Evolutionary conservation across 2,888 invertebrate species (phyloP).

Genomic region (Drosophila pseudotalamancana): DNA sequence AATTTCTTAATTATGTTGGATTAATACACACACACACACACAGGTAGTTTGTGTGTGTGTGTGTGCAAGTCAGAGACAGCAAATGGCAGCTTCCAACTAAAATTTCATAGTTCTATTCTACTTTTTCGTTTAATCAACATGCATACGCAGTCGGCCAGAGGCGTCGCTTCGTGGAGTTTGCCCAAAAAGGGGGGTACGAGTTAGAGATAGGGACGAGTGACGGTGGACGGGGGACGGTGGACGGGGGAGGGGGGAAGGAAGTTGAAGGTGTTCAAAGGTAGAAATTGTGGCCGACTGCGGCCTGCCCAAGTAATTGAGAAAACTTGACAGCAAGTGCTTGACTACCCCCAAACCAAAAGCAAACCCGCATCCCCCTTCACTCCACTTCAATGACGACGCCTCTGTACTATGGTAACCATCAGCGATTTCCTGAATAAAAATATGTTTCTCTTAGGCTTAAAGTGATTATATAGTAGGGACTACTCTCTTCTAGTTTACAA

Average conservation of each 20-base stretch:
- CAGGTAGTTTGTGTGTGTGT: constrained; percentile 1
- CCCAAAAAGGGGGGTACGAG: too few relatives aligned
- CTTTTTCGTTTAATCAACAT: constrained; percentile 75
- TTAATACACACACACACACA: constrained; percentile 57
- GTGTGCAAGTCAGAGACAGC: constrained; percentile 14
- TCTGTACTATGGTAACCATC: constrained; percentile 2
- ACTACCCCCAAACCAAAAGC: too few relatives aligned
- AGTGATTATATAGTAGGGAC: too few relatives aligned
- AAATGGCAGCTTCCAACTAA: constrained; percentile 46
- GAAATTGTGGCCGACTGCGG: constrained; percentile 28
- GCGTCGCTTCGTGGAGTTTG: too few relatives aligned
- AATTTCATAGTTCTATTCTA: constrained; percentile 71
- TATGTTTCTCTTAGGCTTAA: too few relatives aligned
- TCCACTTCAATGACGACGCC: not conserved
- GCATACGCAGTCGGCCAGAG: constrained; percentile 45
- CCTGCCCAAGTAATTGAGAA: constrained; percentile 69
- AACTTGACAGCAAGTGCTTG: constrained; percentile 65
- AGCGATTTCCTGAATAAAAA: too few relatives aligned
- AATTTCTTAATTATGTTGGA: constrained; percentile 78
- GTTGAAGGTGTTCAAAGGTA: constrained; percentile 19
- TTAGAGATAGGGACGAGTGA: not conserved
- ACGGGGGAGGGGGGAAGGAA: not conserved
- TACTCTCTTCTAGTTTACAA: too few relatives aligned
- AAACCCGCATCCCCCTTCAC: too few relatives aligned
- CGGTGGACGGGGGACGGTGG: not conserved